Base-by-base conservation (phyloP, 2,113 vertebrate species). In the Prionailurus bengalensis region DNA sequence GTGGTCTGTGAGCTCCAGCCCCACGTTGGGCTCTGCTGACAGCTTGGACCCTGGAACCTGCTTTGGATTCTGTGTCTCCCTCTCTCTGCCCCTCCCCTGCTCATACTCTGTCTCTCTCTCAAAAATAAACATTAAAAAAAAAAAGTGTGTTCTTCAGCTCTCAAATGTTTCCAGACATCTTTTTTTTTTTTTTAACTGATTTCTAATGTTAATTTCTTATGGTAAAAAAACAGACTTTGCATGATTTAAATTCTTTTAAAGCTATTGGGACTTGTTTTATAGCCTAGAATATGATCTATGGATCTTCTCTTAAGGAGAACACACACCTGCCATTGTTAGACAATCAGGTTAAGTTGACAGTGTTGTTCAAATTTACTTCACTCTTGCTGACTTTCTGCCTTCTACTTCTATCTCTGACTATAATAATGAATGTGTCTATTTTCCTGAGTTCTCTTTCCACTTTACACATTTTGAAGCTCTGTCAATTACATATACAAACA, bases 181-280 rank as follows among this genome's bases (percentile, higher is more conserved):
- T 61, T 68, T 6, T 51, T 21, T 21, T 53, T 70, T 68, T 6
- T 51, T 19, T 92, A 42, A 83, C 1, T 76, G 8, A 53, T 29
- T 89, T 89, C 39, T 89, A 61, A 76, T 83, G 11, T 78, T 63
- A 78, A 83, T 78, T 92, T 48, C 31, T 25, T 42, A 9, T 51
- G 51, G 76, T 71, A 53, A 91, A 27, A 74, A n/a, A 91, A 94
- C 23, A 78, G 36, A 83, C 15, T 81, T 31, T 63, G 19, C 63
- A 94, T 39, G 33, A 92, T 33, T 87, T 74, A 83, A 89, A 68
- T 84, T 89, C 19, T 83, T 36, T 73, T 82, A 71, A 89, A n/a
- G 36, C 42, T 58, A 81, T 4, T 94, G 65, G 61, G 25, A 95
- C 45, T 83, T 82, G 42, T 89, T 65, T 89, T 74, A 53, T 81